These are phyloP conservation scores for Trichosurus vulpecula DNA, from an alignment of 2,797 vertebrate species.

Conservation along the genomic window DNA sequence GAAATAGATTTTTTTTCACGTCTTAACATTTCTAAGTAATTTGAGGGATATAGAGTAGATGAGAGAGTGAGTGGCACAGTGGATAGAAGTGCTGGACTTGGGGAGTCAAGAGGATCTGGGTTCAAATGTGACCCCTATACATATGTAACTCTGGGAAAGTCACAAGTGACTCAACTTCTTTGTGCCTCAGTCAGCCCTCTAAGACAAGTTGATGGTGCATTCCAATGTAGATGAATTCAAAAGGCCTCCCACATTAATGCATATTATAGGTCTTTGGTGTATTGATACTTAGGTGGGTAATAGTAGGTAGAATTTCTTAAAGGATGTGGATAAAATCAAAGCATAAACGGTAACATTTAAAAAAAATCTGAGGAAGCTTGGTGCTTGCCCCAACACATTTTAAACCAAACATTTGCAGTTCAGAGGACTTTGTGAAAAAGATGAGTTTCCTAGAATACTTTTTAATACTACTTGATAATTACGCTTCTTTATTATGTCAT, in stretches of 20 bases:
- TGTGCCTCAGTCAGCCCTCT: background rate
- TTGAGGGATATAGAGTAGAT: background rate
- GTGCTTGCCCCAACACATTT: background rate
- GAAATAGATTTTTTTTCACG: background rate
- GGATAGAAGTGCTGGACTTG: background rate
- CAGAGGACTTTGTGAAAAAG: slow-evolving; percentile 31
- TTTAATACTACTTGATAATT: background rate
- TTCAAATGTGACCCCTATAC: background rate
- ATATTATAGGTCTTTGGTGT: background rate
- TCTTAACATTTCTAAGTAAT: background rate
- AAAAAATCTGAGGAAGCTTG: background rate
- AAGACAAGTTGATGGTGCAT: background rate
- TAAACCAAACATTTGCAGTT: slow-evolving; percentile 25
- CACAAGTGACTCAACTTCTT: background rate
- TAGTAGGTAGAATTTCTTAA: slow-evolving; percentile 32
- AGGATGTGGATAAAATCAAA: slow-evolving; percentile 11
- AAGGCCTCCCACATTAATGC: background rate
- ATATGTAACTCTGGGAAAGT: background rate
- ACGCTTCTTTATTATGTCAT: background rate
- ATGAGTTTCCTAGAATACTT: background rate
- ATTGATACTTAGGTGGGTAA: background rate
- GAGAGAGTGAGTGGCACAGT: background rate
- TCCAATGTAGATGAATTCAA: background rate
- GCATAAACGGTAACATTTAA: slow-evolving; percentile 25
- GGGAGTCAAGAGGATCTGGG: background rate